Conservation (phyloP, 2,113 vertebrate genomes). For the Cichladusa arquata region DNA sequence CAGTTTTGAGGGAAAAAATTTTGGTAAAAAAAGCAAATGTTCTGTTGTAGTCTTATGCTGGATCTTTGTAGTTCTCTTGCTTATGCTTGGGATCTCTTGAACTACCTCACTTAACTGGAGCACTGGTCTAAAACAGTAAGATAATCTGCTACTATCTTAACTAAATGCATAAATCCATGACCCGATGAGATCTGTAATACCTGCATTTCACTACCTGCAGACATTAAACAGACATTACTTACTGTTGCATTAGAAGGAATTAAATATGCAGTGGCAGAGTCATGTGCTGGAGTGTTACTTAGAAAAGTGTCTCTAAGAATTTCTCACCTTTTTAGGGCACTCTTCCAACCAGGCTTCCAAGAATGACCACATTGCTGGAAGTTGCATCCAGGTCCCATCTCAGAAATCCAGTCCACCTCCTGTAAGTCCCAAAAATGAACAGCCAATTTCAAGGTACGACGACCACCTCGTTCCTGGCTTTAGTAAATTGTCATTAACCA, state of each 20-base stretch:
- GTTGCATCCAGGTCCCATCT: conserved; percentile 66
- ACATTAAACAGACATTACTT: background rate
- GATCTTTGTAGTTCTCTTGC: background rate
- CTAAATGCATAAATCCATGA: background rate
- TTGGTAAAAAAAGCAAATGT: background rate
- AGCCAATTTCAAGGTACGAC: conserved; percentile 68
- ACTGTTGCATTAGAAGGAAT: background rate
- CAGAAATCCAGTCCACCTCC: conserved; percentile 76
- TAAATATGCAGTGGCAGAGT: background rate
- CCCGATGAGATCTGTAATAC: background rate
- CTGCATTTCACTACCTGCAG: background rate
- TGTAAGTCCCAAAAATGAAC: conserved; percentile 66
- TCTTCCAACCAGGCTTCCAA: conserved; percentile 24
- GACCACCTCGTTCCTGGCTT: conserved; percentile 79
- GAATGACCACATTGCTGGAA: conserved; percentile 65
- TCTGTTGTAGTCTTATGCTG: background rate
- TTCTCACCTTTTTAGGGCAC: conserved; percentile 73
- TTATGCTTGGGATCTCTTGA: background rate
- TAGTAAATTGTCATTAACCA: conserved; percentile 78
- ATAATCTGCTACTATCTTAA: background rate
- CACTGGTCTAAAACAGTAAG: background rate
- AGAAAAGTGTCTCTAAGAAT: background rate
- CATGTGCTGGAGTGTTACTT: background rate
- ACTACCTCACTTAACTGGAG: background rate
- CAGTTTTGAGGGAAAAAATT: background rate